A percentile compares a stretch with the other conserved stretches of the same genome.
Evolutionary conservation across 2,888 invertebrate species (phyloP).

Genomic region (Sminthurides aquaticus): DNA sequence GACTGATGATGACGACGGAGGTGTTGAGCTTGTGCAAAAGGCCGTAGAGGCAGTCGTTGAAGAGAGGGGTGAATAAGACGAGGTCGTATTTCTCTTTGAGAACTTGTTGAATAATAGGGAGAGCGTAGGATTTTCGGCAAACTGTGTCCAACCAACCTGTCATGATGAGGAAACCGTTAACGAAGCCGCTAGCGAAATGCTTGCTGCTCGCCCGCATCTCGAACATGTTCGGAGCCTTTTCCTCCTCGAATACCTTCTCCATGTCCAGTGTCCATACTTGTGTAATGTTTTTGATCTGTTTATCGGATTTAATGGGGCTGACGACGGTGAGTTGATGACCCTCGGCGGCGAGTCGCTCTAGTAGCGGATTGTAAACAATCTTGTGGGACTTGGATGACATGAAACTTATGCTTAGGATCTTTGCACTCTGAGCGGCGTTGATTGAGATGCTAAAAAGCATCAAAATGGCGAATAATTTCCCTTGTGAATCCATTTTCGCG

Average conservation of each 20-base stretch:
- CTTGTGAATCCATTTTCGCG: too few species aligned
- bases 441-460: not conserved
- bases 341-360: not conserved
- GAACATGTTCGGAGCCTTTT: not conserved
- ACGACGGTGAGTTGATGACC: constrained; percentile 9
- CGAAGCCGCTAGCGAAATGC: not conserved
- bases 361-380: constrained; percentile 7
- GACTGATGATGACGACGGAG: constrained; percentile 1
- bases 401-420: constrained; percentile 6
- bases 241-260: not conserved
- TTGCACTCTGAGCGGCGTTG: not conserved
- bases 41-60: constrained; percentile 13
- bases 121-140: not conserved
- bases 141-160: not conserved
- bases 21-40: constrained; percentile 5
- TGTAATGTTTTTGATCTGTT: not conserved
- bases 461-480: not conserved
- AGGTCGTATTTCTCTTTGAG: constrained; percentile 22
- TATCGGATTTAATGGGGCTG: not conserved
- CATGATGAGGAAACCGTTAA: constrained; percentile 4
- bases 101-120: constrained; percentile 14
- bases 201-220: not conserved
- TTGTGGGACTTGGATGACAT: constrained; percentile 10
- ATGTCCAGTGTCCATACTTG: not conserved
- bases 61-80: constrained; percentile 1